Conservation (phyloP, 2,113 vertebrate genomes). For the Toxotes chatareus region DNA sequence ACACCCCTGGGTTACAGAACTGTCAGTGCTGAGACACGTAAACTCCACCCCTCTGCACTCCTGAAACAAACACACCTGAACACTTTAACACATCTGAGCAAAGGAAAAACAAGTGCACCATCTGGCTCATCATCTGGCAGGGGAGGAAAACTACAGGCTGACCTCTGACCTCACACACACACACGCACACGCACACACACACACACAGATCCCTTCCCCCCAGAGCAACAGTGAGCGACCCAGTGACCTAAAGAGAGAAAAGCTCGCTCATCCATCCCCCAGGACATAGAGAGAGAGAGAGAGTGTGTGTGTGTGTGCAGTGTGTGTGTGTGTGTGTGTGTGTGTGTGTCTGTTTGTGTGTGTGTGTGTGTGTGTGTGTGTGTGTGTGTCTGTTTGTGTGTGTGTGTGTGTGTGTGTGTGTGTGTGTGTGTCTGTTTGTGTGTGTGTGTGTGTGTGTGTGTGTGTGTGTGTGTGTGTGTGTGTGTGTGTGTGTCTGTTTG, state of each 20-base stretch:
- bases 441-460: neutral
- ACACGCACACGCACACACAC: too few relatives aligned
- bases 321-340: too few relatives aligned
- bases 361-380: neutral
- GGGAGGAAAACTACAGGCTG: constrained; percentile 41
- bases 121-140: constrained; percentile 30
- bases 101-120: constrained; percentile 33
- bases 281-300: constrained; percentile 13
- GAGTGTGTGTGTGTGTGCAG: too few relatives aligned
- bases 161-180: constrained; percentile 42
- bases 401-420: too few relatives aligned
- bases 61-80: too few relatives aligned
- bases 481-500: neutral
- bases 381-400: too few relatives aligned
- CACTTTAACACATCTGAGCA: too few relatives aligned
- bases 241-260: constrained; percentile 43
- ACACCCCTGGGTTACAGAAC: neutral
- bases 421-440: neutral
- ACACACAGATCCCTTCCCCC: constrained; percentile 1
- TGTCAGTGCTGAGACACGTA: neutral
- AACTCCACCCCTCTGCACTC: constrained; percentile 2
- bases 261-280: constrained; percentile 13
- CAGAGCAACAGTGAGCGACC: constrained; percentile 26
- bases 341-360: neutral
- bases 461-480: too few relatives aligned